Evolutionary conservation across 1,140 invertebrate genomes (phyloP).

Genomic region (Brachionus koreanus): DNA sequence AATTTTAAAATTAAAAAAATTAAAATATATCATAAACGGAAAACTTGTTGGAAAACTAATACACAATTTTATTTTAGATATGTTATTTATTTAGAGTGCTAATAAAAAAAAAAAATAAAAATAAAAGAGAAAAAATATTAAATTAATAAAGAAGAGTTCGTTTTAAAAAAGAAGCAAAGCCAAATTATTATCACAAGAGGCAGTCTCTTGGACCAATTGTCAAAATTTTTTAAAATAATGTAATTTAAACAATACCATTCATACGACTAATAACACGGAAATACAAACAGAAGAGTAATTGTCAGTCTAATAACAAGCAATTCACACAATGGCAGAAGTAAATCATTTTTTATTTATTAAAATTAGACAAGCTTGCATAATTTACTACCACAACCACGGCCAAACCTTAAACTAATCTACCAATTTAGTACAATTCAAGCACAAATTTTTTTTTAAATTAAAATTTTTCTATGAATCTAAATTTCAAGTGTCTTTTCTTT

Average conservation of each 20-base stretch:
- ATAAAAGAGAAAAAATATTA: too few relatives aligned
- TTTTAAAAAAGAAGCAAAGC: background rate
- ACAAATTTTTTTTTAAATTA: too few relatives aligned
- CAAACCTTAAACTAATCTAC: too few relatives aligned
- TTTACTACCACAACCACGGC: background rate
- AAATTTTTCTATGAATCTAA: too few relatives aligned
- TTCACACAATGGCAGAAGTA: background rate
- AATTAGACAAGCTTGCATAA: background rate
- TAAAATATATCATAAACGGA: background rate
- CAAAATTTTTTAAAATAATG: conserved; percentile 24
- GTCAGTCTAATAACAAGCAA: background rate
- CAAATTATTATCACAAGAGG: background rate
- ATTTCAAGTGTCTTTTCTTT: too few relatives aligned
- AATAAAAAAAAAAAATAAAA: background rate
- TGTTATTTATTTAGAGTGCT: background rate
- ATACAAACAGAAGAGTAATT: background rate
- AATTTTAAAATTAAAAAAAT: conserved; percentile 26
- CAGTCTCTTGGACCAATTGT: background rate
- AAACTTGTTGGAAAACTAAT: background rate
- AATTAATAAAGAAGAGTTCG: background rate
- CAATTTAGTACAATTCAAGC: too few relatives aligned
- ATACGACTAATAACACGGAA: background rate
- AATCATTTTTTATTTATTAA: background rate
- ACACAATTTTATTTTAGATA: background rate
- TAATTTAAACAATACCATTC: background rate